phyloP scores from a whole-genome alignment of 2,888 invertebrate species.

The Trachelus troglodyta region DNA sequence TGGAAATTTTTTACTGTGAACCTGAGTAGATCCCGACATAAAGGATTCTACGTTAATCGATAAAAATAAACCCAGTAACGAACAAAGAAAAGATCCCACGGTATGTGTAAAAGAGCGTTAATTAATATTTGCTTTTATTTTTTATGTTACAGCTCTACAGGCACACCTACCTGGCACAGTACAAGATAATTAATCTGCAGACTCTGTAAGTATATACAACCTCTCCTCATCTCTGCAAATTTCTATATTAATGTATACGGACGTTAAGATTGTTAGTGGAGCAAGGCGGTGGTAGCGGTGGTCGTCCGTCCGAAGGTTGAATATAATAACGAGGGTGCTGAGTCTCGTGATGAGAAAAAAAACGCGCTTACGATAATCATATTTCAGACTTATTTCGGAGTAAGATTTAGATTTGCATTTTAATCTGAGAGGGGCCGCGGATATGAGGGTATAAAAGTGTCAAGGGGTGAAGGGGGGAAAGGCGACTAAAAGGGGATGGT shows the following conservation, averaged over 20 bases:
- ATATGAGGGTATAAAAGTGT: not conserved
- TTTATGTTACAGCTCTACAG: conserved; percentile 76
- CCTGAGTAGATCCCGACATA: not conserved
- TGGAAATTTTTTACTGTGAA: not conserved
- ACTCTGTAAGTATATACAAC: conserved; percentile 65
- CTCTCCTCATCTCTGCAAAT: not conserved
- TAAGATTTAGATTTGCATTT: conserved; percentile 60
- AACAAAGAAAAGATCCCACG: not conserved
- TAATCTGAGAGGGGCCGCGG: conserved; percentile 41
- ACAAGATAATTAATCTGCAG: conserved; percentile 75
- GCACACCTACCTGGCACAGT: conserved; percentile 82
- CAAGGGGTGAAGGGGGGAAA: not conserved
- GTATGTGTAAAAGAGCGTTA: not conserved
- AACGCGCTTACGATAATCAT: conserved; percentile 40
- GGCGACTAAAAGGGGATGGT: not conserved
- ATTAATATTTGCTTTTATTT: conserved; percentile 20
- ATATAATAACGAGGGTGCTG: conserved; percentile 5
- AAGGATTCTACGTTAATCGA: not conserved
- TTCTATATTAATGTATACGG: not conserved
- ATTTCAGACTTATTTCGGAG: conserved; percentile 54
- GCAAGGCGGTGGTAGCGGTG: not conserved
- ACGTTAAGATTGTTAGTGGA: not conserved
- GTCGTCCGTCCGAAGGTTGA: not conserved
- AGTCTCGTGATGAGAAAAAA: conserved; percentile 3
- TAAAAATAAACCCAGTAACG: not conserved